Evolutionary conservation across 1,140 invertebrate genomes (phyloP), one percentile per base, ranked within the genome.

Genomic region (Papilio helenus): DNA sequence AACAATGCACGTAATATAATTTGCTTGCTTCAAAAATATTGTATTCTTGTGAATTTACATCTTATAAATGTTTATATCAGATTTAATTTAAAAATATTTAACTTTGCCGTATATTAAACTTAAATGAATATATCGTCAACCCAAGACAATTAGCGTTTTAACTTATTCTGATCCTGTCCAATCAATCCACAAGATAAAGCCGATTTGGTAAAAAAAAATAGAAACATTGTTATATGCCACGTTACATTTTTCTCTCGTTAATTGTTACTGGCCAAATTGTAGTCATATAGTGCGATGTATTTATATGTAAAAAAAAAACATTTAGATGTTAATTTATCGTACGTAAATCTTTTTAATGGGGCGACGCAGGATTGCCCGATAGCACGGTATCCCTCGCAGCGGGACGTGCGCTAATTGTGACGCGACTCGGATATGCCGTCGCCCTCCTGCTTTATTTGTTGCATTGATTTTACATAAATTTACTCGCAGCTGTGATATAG

Each of bases 391-490:
- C 79, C 61, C 78, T 81, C 79, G 82, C 85, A 83, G 83, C 86
- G 84, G 85, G 87, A 84, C 51, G 72, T 80, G 68, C 79, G 79
- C 85, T 91, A 91, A 90, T 90, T 88, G 88, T 87, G 86, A 86
- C 83, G 82, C 79, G 83, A 79, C 74, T 80, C 83, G 80, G 81
- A 88, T 87, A 84, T 88, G 85, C 51, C 86, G 87, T 83, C 82
- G 83, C 81, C 83, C 83, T 72, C 82, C 84, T 86, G 86, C 79
- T 90, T 87, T 89, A 89, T 91, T 88, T 90, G 88, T 86, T 85
- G 83, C 90, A 87, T 89, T 87, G 88, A 87, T 91, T 91, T 88
- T 84, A 85, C 83, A 90, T 89, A 88, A 86, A 90, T 89, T 77
- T 77, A 42, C 34, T n/a, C 55, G 20, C 76, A 58, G 23, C 58